Conservation (phyloP, 37 sponge, comb jelly and placozoan genomes). For the Crambe crambe region DNA sequence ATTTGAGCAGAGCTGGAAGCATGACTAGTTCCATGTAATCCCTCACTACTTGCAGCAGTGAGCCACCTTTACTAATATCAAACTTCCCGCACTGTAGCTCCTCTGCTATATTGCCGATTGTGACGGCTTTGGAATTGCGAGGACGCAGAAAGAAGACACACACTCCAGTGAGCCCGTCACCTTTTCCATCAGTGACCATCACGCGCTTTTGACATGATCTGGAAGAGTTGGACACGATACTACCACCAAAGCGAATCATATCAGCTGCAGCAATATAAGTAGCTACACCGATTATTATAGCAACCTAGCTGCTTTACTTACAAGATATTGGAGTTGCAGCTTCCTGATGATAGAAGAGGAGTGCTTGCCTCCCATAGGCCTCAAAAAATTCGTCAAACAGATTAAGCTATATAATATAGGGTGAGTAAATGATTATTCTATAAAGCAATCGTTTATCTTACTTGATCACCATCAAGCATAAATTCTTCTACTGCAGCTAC, state of each 20-base stretch:
- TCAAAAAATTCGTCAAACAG: constrained; percentile 75
- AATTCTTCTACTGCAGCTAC: constrained; percentile 66
- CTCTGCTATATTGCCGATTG: constrained; percentile 66
- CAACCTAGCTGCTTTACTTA: constrained; percentile 3
- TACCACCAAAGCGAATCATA: constrained; percentile 20
- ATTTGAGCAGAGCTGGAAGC: constrained; percentile 71
- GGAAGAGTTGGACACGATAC: constrained; percentile 15
- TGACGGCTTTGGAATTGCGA: constrained; percentile 54
- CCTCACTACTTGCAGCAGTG: constrained; percentile 67
- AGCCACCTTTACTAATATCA: constrained; percentile 55
- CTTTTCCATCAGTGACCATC: constrained; percentile 74
- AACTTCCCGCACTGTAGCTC: constrained; percentile 71
- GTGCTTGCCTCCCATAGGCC: constrained; percentile 74
- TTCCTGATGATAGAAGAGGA: constrained; percentile 83
- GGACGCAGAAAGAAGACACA: constrained; percentile 82
- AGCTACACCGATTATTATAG: neutral
- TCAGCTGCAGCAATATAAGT: constrained; percentile 31
- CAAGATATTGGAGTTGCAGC: constrained; percentile 66
- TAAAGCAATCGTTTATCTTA: constrained; percentile 12
- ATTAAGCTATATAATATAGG: constrained; percentile 62
- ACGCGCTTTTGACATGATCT: constrained; percentile 48
- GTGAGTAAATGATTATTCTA: no score
- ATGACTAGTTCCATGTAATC: constrained; percentile 68
- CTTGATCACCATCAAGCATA: constrained; percentile 86
- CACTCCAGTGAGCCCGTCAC: constrained; percentile 62